These are phyloP conservation scores for Andrena camellia DNA, from an alignment of 2,888 invertebrate genomes.

Conservation along the genomic window DNA sequence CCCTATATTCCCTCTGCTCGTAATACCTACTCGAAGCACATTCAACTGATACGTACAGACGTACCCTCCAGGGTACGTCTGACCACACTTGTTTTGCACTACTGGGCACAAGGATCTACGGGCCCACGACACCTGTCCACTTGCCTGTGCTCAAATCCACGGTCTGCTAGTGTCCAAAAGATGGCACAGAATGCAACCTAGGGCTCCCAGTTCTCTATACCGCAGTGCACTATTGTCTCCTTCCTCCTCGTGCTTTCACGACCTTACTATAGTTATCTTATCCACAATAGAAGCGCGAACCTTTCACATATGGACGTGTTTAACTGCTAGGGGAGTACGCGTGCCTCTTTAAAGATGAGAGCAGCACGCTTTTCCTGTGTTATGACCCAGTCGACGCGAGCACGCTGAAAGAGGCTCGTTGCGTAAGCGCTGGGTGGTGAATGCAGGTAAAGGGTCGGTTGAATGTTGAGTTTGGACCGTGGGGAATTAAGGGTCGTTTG, in stretches of 20 bases:
- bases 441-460: constrained; percentile 18
- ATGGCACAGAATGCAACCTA: too few relatives aligned
- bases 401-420: constrained; percentile 12
- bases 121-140: too few relatives aligned
- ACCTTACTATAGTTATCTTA: not conserved
- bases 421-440: constrained; percentile 32
- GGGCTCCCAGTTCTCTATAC: too few relatives aligned
- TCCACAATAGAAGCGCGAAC: not conserved
- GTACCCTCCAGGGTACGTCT: too few relatives aligned
- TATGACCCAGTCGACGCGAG: constrained; percentile 2
- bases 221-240: not conserved
- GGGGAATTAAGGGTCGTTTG: constrained; percentile 5
- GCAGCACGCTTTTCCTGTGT: constrained; percentile 45
- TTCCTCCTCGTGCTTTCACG: not conserved
- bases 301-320: not conserved
- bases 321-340: constrained; percentile 30
- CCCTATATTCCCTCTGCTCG: too few relatives aligned
- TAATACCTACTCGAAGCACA: too few relatives aligned
- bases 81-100: too few relatives aligned
- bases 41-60: too few relatives aligned
- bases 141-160: too few relatives aligned
- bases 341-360: constrained; percentile 70
- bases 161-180: too few relatives aligned
- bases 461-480: not conserved
- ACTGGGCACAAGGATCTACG: too few relatives aligned